Base-by-base conservation (phyloP, 1,140 invertebrate genomes). In the Doryteuthis pealeii region DNA sequence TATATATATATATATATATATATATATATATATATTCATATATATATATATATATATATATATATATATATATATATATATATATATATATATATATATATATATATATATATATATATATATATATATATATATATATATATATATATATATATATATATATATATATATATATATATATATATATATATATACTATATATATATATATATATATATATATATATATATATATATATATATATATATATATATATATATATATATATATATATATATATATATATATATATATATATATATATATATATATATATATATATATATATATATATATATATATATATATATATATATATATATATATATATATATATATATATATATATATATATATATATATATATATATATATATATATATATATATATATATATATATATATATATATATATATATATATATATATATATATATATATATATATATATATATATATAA, bases 211-310 rank as follows among this genome's bases (percentile, higher is more conserved):
- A n/a, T n/a, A 49, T 49, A 49, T 49, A 22, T 49, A 49, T 49
- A 49, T 49, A 49, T 49, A 49, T 49, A 49, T 49, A 49, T 49
- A 49, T 49, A 49, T 22, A 49, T 49, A 49, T 49, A 49, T 49
- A 49, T 49, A 49, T 49, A 49, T 49, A 49, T 49, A 49, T 49
- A 49, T 49, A 49, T 22, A 49, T 49, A 49, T 49, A 49, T 49
- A 49, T 49, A 49, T 49, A 49, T 22, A 49, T 49, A 49, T 49
- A 49, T 49, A 49, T 49, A 49, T 49, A 49, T 22, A 49, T 22
- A 49, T 49, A 49, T 49, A 49, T 49, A 10, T 49, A 49, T 49
- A 49, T 22, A 49, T 49, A 49, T 49, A 49, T 49, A 10, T 49
- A 49, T 49, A 49, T 49, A 49, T 22, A 49, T 22, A 49, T 22